Evolutionary conservation across 2,113 vertebrate genomes (phyloP).

Genomic region (Oryzias celebensis): DNA sequence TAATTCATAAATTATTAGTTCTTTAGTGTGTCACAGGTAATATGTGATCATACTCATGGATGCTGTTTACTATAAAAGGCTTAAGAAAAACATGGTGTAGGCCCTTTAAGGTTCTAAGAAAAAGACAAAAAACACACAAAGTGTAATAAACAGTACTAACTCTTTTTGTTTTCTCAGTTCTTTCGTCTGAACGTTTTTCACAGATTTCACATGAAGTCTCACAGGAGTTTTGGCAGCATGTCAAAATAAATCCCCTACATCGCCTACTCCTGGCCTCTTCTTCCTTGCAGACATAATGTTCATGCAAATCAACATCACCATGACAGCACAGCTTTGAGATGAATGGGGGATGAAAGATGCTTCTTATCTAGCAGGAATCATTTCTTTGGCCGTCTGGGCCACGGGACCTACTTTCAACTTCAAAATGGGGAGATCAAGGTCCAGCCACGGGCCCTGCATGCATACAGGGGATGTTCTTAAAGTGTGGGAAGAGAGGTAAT

Average conservation of each 20-base stretch:
- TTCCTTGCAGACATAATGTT: constrained; percentile 60
- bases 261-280: constrained; percentile 34
- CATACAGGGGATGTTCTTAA: constrained; percentile 69
- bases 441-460: constrained; percentile 69
- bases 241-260: constrained; percentile 63
- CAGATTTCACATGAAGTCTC: constrained; percentile 43
- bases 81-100: no score
- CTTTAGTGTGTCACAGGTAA: no score
- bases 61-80: no score
- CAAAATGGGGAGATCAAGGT: constrained; percentile 78
- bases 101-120: no score
- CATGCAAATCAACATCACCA: constrained; percentile 62
- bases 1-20: no score
- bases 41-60: no score
- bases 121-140: no score
- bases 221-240: constrained; percentile 47
- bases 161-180: constrained; percentile 29
- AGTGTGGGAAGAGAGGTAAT: constrained; percentile 49
- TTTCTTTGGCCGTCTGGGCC: constrained; percentile 67
- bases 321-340: constrained; percentile 60
- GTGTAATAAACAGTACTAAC: no score
- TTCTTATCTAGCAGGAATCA: constrained; percentile 76
- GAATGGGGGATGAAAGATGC: constrained; percentile 79
- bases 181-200: constrained; percentile 37
- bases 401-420: constrained; percentile 79